phyloP scores from a whole-genome alignment of 2,888 invertebrate species.

The Orthosia gothica region DNA sequence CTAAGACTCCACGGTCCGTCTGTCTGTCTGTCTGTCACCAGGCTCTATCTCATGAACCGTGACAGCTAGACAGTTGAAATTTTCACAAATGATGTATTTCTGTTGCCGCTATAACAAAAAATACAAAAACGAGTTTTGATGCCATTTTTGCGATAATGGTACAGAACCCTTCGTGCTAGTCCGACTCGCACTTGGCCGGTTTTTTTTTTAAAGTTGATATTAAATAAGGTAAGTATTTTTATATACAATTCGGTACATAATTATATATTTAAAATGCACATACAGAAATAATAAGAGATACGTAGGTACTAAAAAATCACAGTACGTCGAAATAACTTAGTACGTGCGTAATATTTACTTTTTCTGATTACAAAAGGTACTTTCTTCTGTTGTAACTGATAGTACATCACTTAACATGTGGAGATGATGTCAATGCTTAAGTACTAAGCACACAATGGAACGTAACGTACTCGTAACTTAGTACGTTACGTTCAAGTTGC shows the following conservation, averaged over 20 bases:
- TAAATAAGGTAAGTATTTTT: too few species aligned
- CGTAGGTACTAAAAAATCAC: background rate
- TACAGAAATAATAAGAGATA: background rate
- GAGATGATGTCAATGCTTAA: constrained; percentile 60
- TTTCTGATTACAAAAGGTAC: constrained; percentile 17
- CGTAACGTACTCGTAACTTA: constrained; percentile 63
- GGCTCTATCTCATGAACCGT: too few species aligned
- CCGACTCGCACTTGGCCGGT: too few species aligned
- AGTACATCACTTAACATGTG: constrained; percentile 26
- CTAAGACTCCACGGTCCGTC: too few species aligned
- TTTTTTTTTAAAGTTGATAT: too few species aligned
- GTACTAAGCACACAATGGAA: constrained; percentile 68
- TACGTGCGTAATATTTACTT: constrained; percentile 8
- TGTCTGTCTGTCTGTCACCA: too few species aligned
- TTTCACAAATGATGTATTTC: too few species aligned
- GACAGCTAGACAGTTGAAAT: too few species aligned
- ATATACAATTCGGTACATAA: background rate
- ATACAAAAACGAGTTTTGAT: too few species aligned
- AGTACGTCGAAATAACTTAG: background rate
- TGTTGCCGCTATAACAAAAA: too few species aligned
- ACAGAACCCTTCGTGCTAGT: too few species aligned
- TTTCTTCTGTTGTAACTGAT: constrained; percentile 30
- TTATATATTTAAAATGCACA: background rate
- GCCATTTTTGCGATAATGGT: too few species aligned
- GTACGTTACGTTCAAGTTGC: constrained; percentile 62